phyloP scores from a whole-genome alignment of 2,797 vertebrate species.

The Chloroceryle amazona region DNA sequence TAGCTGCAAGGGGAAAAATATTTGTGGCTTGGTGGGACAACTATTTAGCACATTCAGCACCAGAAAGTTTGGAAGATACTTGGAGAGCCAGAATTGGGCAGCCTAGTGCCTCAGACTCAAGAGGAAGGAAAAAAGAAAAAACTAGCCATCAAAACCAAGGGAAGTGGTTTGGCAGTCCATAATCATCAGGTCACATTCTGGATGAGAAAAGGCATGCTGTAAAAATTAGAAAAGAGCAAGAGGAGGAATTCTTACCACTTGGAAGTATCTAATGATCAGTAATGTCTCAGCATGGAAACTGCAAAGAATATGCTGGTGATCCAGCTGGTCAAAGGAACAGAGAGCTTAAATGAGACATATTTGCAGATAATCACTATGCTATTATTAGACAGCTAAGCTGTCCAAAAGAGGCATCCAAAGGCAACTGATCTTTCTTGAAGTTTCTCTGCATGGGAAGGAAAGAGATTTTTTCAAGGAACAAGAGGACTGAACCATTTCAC shows the following conservation, averaged over 20 bases:
- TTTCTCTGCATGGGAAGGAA: neutral
- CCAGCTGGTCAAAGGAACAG: neutral
- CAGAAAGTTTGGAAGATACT: neutral
- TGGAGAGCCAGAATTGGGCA: neutral
- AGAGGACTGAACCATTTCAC: neutral
- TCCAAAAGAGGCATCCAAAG: neutral
- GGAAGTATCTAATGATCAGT: neutral
- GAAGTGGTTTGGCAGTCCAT: neutral
- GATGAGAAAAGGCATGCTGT: neutral
- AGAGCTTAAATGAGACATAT: neutral
- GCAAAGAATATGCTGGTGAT: neutral
- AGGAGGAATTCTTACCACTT: neutral
- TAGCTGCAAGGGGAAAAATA: neutral
- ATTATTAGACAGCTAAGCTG: neutral
- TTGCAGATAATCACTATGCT: neutral
- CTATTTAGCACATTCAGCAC: neutral
- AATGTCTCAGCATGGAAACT: neutral
- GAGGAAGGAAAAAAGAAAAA: neutral
- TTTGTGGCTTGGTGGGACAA: neutral
- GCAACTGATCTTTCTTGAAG: neutral
- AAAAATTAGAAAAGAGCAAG: neutral
- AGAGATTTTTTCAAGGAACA: neutral
- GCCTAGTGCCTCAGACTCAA: neutral
- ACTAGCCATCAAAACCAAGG: neutral
- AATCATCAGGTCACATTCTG: neutral